Conservation (phyloP, 2,797 vertebrate genomes). For the Enteromius viviparus region DNA sequence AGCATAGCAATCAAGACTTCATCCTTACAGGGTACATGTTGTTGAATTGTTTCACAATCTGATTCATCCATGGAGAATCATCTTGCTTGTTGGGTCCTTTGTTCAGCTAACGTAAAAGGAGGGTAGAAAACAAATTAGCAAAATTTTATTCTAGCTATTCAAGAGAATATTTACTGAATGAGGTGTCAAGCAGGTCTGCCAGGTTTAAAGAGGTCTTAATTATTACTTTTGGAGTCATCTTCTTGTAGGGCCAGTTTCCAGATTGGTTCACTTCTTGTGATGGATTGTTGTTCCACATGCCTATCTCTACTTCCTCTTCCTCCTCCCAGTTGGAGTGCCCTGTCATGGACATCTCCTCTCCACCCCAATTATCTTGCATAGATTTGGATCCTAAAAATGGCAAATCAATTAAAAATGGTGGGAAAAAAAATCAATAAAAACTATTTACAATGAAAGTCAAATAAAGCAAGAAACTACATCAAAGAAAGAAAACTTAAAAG, state of each 20-base stretch:
- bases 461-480: not conserved
- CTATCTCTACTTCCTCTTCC: conserved; percentile 95
- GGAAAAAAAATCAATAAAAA: not conserved
- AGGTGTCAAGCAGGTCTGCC: not conserved
- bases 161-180: not conserved
- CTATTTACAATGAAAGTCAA: not conserved
- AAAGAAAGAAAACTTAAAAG: not conserved
- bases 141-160: not conserved
- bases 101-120: conserved; percentile 80
- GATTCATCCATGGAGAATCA: conserved; percentile 91
- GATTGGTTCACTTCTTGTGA: conserved; percentile 71
- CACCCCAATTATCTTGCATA: conserved; percentile 93
- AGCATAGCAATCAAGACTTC: not conserved
- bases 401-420: not conserved
- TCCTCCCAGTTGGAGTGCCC: conserved; percentile 88
- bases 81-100: conserved; percentile 94
- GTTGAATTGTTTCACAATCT: conserved; percentile 94
- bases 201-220: not conserved
- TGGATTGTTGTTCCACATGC: conserved; percentile 94
- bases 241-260: conserved; percentile 92
- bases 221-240: conserved; percentile 88
- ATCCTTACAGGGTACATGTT: conserved; percentile 91
- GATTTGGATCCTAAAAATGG: conserved; percentile 84
- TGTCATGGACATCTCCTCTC: conserved; percentile 83
- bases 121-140: conserved; percentile 3